Evolutionary conservation across 2,797 vertebrate species (phyloP), one percentile per base, ranked within the genome.

Genomic region (Typhlichthys eigenmanni): DNA sequence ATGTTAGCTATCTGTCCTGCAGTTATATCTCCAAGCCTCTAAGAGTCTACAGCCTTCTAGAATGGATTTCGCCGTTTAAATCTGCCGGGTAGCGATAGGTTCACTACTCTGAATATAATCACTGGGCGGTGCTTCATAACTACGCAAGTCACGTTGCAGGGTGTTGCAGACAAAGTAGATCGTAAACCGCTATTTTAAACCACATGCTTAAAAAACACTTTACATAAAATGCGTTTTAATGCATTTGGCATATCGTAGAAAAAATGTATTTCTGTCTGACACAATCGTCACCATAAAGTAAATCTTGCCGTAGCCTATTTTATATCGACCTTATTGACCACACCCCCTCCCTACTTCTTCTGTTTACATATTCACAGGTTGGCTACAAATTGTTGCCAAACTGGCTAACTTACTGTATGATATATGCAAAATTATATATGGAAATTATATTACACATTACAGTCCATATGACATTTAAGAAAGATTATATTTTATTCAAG

Each of bases 401-500:
- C 13, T 13, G 11, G 1, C 13, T 56, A 10, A 34, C 12, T 14
- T 5, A 32, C 2, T 60, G 24, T 29, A 29, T 29, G 24, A 29
- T 29, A 29, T 10, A 64, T 10, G 38, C 12, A 49, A 32, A 50
- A 47, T n/a, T 5, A 57, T 29, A 29, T 29, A 29, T 29, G 24
- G 3, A 29, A 29, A 29, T 29, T 29, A 29, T 29, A 29, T 4
- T 29, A 29, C 24, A 29, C 24, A 29, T 29, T 29, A 24, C 61
- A 72, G 16, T 63, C 80, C 12, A 59, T 54, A 46, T 86, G 72
- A 88, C 81, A 90, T 88, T 91, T 76, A 84, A 85, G 76, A 86
- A 87, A 84, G 60, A 49, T 84, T 72, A 87, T 88, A 87, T 88
- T 91, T 90, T 91, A 90, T 90, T 84, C 48, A 91, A 85, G 80